Evolutionary conservation across 2,888 invertebrate genomes (phyloP), one percentile per base, ranked within the genome.

Genomic region (Axea sp.): DNA sequence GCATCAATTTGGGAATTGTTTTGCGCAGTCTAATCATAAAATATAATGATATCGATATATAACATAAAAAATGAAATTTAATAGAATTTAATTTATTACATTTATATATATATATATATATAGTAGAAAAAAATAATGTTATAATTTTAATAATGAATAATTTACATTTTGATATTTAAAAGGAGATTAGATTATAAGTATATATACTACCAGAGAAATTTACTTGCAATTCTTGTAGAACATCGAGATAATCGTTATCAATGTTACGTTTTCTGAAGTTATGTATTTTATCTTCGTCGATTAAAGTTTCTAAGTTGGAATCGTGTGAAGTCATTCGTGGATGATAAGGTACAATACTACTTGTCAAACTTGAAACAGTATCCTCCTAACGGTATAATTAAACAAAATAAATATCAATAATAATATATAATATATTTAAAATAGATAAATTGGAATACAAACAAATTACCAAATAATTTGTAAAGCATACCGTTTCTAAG

Each of bases 191-290:
- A 37, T 37, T 31, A 31, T 19, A 57, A 37, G 53, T 26, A 45
- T 24, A 17, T 22, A 19, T 41, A 65, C 57, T 75, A 76, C 75
- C 73, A 76, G 71, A 77, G 75, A 71, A 76, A 79, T 79, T 79
- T 79, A 79, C 79, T 79, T 77, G 79, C 78, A 78, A 75, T 77
- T 79, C 76, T 78, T 49, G 77, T 24, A 68, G 71, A 53, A 62
- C 62, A 57, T 57, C 62, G 31, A 39, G 57, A 57, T 57, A 67
- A 39, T 67, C 67, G 26, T 37, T 31, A 37, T 67, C 67, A 31
- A 57, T 19, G 39, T 57, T 55, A 45, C 57, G 35, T 15, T 57
- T 67, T 12, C 24, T 59, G 15, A 41, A 24, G 19, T 9, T 8
- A 17, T 6, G 49, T 3, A 3, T 45, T 11, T 57, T 31, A 5